A percentile compares a stretch with the other conserved stretches of the same genome.
Evolutionary conservation across 2,797 vertebrate species (phyloP).

Genomic region (Mastacembelus armatus): DNA sequence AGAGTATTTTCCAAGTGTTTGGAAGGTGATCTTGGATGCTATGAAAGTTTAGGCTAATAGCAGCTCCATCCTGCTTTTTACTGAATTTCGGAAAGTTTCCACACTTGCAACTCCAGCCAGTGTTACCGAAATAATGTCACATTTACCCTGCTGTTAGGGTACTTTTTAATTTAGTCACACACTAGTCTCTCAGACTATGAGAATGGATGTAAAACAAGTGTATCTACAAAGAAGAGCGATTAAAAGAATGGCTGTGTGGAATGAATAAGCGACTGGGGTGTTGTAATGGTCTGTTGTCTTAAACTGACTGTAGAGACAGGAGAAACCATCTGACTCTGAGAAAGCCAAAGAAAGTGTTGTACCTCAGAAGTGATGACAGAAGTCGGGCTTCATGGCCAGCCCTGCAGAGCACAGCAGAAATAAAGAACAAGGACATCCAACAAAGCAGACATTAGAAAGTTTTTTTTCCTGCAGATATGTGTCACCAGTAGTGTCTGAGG

Average conservation of each 20-base stretch:
- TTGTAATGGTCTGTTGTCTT: background rate
- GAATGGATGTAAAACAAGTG: background rate
- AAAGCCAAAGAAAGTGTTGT: background rate
- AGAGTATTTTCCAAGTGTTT: too few species aligned
- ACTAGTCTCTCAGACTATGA: background rate
- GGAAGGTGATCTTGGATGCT: too few species aligned
- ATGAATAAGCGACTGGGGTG: slow-evolving; percentile 6
- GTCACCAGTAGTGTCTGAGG: slow-evolving; percentile 6
- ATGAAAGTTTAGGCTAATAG: too few species aligned
- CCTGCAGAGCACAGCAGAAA: slow-evolving; percentile 14
- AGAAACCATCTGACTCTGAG: background rate
- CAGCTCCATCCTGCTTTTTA: too few species aligned
- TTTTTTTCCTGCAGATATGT: background rate
- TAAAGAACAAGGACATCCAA: slow-evolving; percentile 20
- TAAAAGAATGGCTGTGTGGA: background rate
- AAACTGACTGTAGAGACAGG: background rate
- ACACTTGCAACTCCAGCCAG: too few species aligned
- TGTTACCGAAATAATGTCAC: too few species aligned
- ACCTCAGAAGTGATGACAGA: slow-evolving; percentile 18
- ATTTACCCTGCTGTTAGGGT: background rate
- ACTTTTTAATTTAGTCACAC: background rate
- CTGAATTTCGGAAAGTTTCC: too few species aligned
- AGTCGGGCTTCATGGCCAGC: slow-evolving; percentile 10
- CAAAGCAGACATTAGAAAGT: slow-evolving; percentile 14
- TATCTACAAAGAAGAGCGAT: background rate